phyloP scores from a whole-genome alignment of 1,140 invertebrate genomes.

The Chelonus insularis region DNA sequence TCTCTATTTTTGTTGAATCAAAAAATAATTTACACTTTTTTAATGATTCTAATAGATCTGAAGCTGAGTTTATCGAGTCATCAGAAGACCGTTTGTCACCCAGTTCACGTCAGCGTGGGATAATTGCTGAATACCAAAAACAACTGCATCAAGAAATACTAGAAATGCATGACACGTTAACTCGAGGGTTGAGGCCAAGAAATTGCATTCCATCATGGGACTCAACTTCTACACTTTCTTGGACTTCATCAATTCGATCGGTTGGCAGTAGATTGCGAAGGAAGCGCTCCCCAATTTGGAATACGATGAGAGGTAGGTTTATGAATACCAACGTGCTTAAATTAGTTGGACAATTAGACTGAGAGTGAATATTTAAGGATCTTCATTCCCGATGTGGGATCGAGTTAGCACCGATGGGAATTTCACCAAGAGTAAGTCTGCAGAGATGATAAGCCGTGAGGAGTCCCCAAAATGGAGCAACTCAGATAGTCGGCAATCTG shows the following conservation, averaged over 20 bases:
- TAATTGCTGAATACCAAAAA: slow-evolving; percentile 41
- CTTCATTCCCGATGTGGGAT: slow-evolving; percentile 35
- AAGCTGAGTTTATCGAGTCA: slow-evolving; percentile 35
- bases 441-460: slow-evolving; percentile 40
- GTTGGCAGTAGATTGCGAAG: slow-evolving; percentile 34
- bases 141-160: slow-evolving; percentile 44
- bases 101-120: slow-evolving; percentile 28
- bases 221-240: slow-evolving; percentile 37
- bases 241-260: slow-evolving; percentile 42
- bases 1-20: background rate
- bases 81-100: slow-evolving; percentile 28
- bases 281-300: slow-evolving; percentile 35
- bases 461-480: slow-evolving; percentile 42
- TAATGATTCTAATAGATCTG: slow-evolving; percentile 33
- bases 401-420: slow-evolving; percentile 35
- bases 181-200: slow-evolving; percentile 37
- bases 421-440: slow-evolving; percentile 36
- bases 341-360: slow-evolving; percentile 25
- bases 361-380: slow-evolving; percentile 12
- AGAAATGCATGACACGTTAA: slow-evolving; percentile 44
- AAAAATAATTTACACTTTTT: background rate
- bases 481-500: slow-evolving; percentile 27
- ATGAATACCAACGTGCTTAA: background rate
- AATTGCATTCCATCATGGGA: slow-evolving; percentile 39
- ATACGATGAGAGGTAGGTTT: slow-evolving; percentile 40